These are phyloP conservation scores for Drosophila ustulata DNA, from an alignment of 2,888 invertebrate genomes.

Conservation along the genomic window DNA sequence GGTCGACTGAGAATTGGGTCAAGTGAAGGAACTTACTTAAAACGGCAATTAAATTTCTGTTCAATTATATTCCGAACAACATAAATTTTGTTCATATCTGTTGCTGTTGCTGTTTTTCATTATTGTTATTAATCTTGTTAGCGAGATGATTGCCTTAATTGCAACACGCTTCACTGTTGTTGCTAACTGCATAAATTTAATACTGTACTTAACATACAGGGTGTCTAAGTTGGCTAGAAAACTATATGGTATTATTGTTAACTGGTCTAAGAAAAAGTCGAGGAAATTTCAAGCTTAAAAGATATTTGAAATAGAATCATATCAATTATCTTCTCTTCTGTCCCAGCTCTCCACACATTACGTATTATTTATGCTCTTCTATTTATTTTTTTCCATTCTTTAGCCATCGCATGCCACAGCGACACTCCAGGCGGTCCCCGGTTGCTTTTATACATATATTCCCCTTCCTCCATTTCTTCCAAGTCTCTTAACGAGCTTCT, in stretches of 20 bases:
- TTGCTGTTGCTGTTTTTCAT: conserved; percentile 17
- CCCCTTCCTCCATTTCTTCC: conserved; percentile 3
- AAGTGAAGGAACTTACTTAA: conserved; percentile 73
- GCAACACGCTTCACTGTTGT: conserved; percentile 54
- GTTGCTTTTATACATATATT: neutral
- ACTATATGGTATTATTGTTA: neutral
- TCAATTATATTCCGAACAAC: conserved; percentile 59
- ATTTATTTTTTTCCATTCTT: conserved; percentile 18
- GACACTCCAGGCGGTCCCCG: conserved; percentile 35
- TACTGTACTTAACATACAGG: conserved; percentile 52
- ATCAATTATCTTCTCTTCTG: conserved; percentile 17
- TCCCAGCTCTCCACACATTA: conserved; percentile 9
- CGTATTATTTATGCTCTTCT: conserved; percentile 17
- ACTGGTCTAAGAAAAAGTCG: neutral
- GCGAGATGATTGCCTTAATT: conserved; percentile 60
- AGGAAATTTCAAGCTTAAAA: neutral
- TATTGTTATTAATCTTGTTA: conserved; percentile 54
- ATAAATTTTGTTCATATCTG: conserved; percentile 49
- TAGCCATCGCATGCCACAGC: conserved; percentile 29
- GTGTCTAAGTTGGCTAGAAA: conserved; percentile 34
- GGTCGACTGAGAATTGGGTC: conserved; percentile 75
- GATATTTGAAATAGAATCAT: neutral
- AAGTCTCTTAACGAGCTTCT: conserved; percentile 35
- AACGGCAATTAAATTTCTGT: conserved; percentile 74
- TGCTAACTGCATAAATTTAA: conserved; percentile 53